Evolutionary conservation across 2,888 invertebrate species (phyloP).

Genomic region (Drosophila mettleri): DNA sequence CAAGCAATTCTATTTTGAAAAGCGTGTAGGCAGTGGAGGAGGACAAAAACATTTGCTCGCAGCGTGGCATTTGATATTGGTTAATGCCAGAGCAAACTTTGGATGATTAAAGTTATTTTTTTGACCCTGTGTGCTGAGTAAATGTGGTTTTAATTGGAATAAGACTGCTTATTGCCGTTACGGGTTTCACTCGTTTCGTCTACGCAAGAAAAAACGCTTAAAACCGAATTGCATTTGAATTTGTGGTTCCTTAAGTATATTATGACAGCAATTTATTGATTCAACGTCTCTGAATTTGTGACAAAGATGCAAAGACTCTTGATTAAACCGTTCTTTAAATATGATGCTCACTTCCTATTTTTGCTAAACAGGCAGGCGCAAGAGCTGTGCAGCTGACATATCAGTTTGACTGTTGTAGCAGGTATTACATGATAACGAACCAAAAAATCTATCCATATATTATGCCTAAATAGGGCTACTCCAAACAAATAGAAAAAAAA

Average conservation of each 20-base stretch:
- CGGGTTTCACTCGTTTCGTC: conserved; percentile 14
- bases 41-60: not conserved
- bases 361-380: not conserved
- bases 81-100: conserved; percentile 40
- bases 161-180: conserved; percentile 5
- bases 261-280: not conserved
- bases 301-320: conserved; percentile 39
- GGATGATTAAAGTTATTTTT: conserved; percentile 70
- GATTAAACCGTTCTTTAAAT: not conserved
- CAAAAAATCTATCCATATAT: not conserved
- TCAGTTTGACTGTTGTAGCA: not conserved
- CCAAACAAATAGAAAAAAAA: not conserved
- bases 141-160: not conserved
- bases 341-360: conserved; percentile 4
- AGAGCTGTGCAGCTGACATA: conserved; percentile 58
- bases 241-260: not conserved
- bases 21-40: conserved; percentile 82
- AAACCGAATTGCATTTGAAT: conserved; percentile 36
- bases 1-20: conserved; percentile 82
- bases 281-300: not conserved
- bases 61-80: conserved; percentile 14
- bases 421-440: not conserved
- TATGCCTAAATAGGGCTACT: not conserved
- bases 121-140: conserved; percentile 23
- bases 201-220: conserved; percentile 59